Evolutionary conservation across 2,888 invertebrate genomes (phyloP).

Genomic region (Argyresthia goedartella): DNA sequence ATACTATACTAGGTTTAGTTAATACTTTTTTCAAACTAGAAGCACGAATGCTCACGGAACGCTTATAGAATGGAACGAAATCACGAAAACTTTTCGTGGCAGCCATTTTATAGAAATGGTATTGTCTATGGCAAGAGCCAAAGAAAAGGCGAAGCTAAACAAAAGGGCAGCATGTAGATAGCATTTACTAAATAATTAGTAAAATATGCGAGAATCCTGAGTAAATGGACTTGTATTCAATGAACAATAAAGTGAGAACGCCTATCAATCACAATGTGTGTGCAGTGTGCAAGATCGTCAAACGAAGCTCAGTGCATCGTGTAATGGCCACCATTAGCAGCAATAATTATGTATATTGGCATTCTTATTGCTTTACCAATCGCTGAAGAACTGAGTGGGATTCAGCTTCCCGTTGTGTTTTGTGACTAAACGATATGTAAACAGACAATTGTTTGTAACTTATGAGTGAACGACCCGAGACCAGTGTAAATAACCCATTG

Average conservation of each 20-base stretch:
- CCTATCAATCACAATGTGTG: slow-evolving; percentile 25
- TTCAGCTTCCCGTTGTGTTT: slow-evolving; percentile 22
- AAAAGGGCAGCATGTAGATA: slow-evolving; percentile 67
- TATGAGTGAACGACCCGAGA: slow-evolving; percentile 40
- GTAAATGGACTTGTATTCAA: slow-evolving; percentile 28
- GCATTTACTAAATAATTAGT: slow-evolving; percentile 51
- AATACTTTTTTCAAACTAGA: too few relatives aligned
- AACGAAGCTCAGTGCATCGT: slow-evolving; percentile 64
- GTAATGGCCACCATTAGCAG: slow-evolving; percentile 70
- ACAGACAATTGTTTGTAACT: slow-evolving; percentile 33
- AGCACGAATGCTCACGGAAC: background rate
- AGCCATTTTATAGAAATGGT: slow-evolving; percentile 60
- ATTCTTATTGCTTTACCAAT: slow-evolving; percentile 57
- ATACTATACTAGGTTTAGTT: too few relatives aligned
- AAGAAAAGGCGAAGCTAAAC: slow-evolving; percentile 72
- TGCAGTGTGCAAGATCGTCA: slow-evolving; percentile 34
- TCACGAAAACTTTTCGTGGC: slow-evolving; percentile 51
- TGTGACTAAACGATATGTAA: slow-evolving; percentile 44
- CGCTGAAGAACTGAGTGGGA: slow-evolving; percentile 43
- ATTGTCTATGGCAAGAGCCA: slow-evolving; percentile 58
- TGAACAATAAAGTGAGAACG: slow-evolving; percentile 30
- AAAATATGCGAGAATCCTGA: slow-evolving; percentile 36
- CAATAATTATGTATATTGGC: slow-evolving; percentile 70
- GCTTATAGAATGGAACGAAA: background rate
- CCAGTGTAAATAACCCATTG: slow-evolving; percentile 49